Base-by-base conservation (phyloP, 2,888 invertebrate genomes). In the Cerastis rubricosa region DNA sequence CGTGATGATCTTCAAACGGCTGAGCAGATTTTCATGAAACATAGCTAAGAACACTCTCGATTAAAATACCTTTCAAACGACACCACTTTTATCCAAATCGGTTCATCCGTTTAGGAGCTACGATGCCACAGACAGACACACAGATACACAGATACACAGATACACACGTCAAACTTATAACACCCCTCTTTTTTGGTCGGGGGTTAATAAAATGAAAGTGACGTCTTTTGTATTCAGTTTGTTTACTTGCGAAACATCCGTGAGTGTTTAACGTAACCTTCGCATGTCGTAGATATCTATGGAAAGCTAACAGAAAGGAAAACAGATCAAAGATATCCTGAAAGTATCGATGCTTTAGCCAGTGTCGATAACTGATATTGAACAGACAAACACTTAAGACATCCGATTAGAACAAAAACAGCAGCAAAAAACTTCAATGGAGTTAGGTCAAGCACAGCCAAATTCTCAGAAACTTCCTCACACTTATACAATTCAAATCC, bases 401-500 rank as follows among this genome's bases (percentile, higher is more conserved):
- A 86, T 83, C 76, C 63, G 71, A 75, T 84, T 57, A 76, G 51
- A 84, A 78, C 65, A 78, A 84, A 76, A 76, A 71, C 63, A 73
- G 35, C 43, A 57, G 72, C 54, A 73, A 74, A 72, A 74, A 88
- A 70, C 45, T 25, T 76, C 47, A 74, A 76, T 75, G 19, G 67
- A 76, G 74, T 74, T 78, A 63, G 57, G 57, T 84, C 64, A 74
- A 86, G 59, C 54, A 85, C 67, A 84, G 61, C 59, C 43, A 74
- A 85, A 85, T 85, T 86, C 87, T 81, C 76, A 78, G 84, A 85
- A 83, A 76, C 77, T 67, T 77, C 82, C 71, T 79, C 81, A 83
- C 82, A 88, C 81, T 84, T 86, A 91, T 91, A 89, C 85, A 91
- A 92, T 91, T 90, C 87, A 91, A 92, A 94, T 93, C 93, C 92